Percentiles rank a stretch among this genome's conserved stretches.
Conservation (phyloP, 2,113 vertebrate genomes). For the Corvus cornix region DNA sequence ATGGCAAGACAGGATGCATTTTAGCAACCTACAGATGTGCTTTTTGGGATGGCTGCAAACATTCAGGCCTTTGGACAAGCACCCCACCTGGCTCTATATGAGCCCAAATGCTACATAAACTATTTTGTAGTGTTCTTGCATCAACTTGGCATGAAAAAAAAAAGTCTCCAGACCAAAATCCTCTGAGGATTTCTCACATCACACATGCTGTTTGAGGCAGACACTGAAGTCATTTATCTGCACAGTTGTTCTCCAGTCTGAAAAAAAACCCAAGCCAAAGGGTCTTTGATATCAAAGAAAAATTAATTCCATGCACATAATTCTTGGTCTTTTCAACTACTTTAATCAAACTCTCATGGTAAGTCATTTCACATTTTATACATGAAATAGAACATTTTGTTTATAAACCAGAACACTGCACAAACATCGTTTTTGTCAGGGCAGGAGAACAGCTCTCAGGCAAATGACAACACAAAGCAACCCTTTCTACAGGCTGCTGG, state of each 20-base stretch:
- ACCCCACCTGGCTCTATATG: not conserved
- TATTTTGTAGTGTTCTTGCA: not conserved
- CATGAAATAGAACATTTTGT: slow-evolving; percentile 5
- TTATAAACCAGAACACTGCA: slow-evolving; percentile 6
- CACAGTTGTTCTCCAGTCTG: not conserved
- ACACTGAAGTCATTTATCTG: not conserved
- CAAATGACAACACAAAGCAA: not conserved
- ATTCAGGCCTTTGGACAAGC: not conserved
- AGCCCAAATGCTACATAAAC: not conserved
- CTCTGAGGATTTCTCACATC: not conserved
- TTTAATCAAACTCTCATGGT: slow-evolving; percentile 21
- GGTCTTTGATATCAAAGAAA: slow-evolving; percentile 32
- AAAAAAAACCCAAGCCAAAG: not conserved
- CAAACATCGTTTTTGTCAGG: not conserved
- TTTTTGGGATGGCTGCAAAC: not conserved
- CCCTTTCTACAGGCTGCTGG: not conserved
- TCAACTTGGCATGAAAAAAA: not conserved
- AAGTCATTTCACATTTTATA: slow-evolving; percentile 7
- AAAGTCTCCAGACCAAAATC: not conserved
- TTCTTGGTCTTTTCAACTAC: slow-evolving; percentile 4
- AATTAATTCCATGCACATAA: not conserved
- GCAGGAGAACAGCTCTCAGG: not conserved
- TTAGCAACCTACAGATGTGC: not conserved
- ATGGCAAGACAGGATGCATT: not conserved
- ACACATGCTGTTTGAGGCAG: not conserved